Percentiles rank a stretch among this genome's conserved stretches.
Conservation (phyloP, 2,797 vertebrate genomes). For the Rhadinocentrus ornatus region DNA sequence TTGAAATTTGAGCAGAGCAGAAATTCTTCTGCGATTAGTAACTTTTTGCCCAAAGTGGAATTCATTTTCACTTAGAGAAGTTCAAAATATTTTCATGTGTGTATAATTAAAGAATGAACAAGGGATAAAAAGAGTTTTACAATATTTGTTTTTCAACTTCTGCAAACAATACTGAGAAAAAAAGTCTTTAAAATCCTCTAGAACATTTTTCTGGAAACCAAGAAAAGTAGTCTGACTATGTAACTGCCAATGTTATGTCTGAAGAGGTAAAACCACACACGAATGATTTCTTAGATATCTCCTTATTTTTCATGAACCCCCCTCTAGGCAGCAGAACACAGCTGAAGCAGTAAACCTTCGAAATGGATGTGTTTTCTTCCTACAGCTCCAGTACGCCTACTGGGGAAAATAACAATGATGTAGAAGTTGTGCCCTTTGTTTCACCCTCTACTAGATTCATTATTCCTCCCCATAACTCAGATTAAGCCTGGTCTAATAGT, state of each 20-base stretch:
- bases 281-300: slow-evolving; percentile 71
- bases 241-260: slow-evolving; percentile 57
- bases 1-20: slow-evolving; percentile 20
- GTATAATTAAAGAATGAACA: background rate
- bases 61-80: slow-evolving; percentile 35
- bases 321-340: slow-evolving; percentile 59
- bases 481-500: slow-evolving; percentile 33
- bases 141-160: slow-evolving; percentile 5
- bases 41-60: slow-evolving; percentile 39
- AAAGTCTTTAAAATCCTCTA: slow-evolving; percentile 23
- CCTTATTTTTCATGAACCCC: slow-evolving; percentile 59
- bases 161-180: slow-evolving; percentile 15
- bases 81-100: background rate
- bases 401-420: slow-evolving; percentile 67
- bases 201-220: slow-evolving; percentile 24
- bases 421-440: slow-evolving; percentile 69
- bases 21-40: slow-evolving; percentile 26
- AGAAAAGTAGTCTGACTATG: slow-evolving; percentile 17
- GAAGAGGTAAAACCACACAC: slow-evolving; percentile 68
- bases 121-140: background rate
- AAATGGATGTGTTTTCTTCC: slow-evolving; percentile 73
- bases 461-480: slow-evolving; percentile 47
- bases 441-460: slow-evolving; percentile 70
- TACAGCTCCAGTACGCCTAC: slow-evolving; percentile 58
- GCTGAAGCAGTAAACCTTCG: slow-evolving; percentile 54